Evolutionary conservation across 2,888 invertebrate genomes (phyloP), one percentile per base, ranked within the genome.

Genomic region (Apamea sordens): DNA sequence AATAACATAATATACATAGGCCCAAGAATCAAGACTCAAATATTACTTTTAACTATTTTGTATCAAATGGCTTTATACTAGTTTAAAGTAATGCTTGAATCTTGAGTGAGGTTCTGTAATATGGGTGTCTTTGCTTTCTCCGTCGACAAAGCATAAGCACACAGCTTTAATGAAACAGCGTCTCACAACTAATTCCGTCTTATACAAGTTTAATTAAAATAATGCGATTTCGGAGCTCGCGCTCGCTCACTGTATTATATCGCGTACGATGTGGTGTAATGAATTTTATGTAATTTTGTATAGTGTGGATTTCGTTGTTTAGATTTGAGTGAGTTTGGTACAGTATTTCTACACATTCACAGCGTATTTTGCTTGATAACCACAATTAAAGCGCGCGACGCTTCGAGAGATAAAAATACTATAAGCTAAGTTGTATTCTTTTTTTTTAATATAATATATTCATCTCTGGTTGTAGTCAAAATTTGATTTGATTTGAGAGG

Each of bases 161-260:
- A 82, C 44, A 64, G 74, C 77, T 77, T 84, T 84, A 87, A 84
- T 86, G 73, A 85, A 80, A 81, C 69, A 82, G 53, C 71, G 76
- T 72, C 77, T 71, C 75, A 64, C 71, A 72, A 86, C 79, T 69
- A 82, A 83, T 83, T 77, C 80, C 85, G 82, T 88, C 86, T 89
- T 83, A 84, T 75, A 88, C 84, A 91, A 90, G 86, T 91, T 92
- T 90, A 91, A 92, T 91, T 92, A 91, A 91, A 90, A 88, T 91
- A 88, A 89, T 89, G 88, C 86, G 87, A 90, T 90, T 87, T 84
- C 84, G 73, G 79, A 85, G 83, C 83, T 83, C 82, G 36, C 80
- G 79, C 72, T 81, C 74, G 80, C 82, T 86, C 76, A 76, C 73
- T 56, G 41, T 85, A 84, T 84, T 82, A 77, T 82, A 77, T 85